Percentiles rank a stretch among this genome's conserved stretches.
These are phyloP conservation scores for Triops longicaudatus DNA, from an alignment of 1,140 invertebrate species.

Conservation along the genomic window DNA sequence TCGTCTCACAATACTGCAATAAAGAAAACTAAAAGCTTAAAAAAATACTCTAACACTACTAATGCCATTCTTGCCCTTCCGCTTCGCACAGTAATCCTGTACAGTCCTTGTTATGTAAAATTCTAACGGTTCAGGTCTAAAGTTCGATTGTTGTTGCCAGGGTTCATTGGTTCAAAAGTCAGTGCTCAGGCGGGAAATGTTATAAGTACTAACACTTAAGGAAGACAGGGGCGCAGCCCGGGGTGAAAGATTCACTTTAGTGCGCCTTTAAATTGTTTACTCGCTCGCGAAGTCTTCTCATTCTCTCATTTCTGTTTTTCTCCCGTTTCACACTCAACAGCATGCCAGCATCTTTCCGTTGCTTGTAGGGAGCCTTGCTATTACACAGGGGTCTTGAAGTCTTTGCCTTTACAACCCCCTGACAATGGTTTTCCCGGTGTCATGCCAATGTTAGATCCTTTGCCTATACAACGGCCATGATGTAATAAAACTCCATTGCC, in stretches of 20 bases:
- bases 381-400: background rate
- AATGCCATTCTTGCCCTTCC: background rate
- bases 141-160: background rate
- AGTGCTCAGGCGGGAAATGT: background rate
- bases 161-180: background rate
- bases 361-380: too few relatives aligned
- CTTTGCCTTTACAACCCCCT: background rate
- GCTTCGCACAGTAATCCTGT: background rate
- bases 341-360: background rate
- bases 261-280: background rate
- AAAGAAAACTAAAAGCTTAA: background rate
- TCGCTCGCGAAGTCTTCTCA: too few relatives aligned
- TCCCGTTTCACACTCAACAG: background rate
- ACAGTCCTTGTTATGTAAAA: background rate
- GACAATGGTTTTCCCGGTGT: background rate
- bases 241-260: too few relatives aligned
- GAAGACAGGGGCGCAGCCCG: background rate
- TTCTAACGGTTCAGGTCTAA: background rate
- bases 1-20: background rate
- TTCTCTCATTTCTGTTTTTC: background rate
- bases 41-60: background rate
- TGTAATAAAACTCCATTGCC: background rate
- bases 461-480: background rate
- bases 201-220: background rate
- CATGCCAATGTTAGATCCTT: background rate